Evolutionary conservation across 2,888 invertebrate genomes (phyloP).

Genomic region (Serripes groenlandicus): DNA sequence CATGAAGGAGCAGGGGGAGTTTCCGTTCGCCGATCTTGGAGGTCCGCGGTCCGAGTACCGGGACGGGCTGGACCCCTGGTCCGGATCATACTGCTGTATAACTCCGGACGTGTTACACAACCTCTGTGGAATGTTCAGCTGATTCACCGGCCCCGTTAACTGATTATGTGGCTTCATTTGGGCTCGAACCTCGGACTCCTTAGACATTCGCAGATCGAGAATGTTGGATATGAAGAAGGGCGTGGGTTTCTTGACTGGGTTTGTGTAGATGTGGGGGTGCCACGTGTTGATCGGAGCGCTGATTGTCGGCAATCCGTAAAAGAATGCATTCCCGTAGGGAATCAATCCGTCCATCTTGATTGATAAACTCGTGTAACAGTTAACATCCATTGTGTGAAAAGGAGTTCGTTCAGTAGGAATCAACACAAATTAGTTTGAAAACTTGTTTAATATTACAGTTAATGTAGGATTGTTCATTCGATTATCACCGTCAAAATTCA

Average conservation of each 20-base stretch:
- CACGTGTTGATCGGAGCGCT: constrained; percentile 88
- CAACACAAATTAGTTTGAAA: no score
- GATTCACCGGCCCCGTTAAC: background rate
- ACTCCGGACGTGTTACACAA: constrained; percentile 3
- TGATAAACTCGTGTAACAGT: constrained; percentile 14
- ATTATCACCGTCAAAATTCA: no score
- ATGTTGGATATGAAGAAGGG: constrained; percentile 96
- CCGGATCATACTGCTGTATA: background rate
- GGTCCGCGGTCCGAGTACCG: constrained; percentile 27
- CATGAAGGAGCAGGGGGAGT: constrained; percentile 57
- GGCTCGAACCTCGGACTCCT: background rate
- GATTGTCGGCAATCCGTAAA: constrained; percentile 56
- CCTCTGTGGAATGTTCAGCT: constrained; percentile 13
- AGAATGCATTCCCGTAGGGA: constrained; percentile 46
- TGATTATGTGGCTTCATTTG: background rate
- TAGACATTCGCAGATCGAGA: constrained; percentile 88
- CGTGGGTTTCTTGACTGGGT: constrained; percentile 93
- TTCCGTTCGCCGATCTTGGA: constrained; percentile 19
- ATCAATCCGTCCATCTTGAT: constrained; percentile 56
- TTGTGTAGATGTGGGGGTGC: constrained; percentile 96
- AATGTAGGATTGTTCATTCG: no score
- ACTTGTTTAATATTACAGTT: no score
- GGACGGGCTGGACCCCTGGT: constrained; percentile 20
- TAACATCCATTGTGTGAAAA: constrained; percentile 1
- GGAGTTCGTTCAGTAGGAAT: no score